Conservation (phyloP, 2,113 vertebrate genomes). For the Oreochromis spilurus region DNA sequence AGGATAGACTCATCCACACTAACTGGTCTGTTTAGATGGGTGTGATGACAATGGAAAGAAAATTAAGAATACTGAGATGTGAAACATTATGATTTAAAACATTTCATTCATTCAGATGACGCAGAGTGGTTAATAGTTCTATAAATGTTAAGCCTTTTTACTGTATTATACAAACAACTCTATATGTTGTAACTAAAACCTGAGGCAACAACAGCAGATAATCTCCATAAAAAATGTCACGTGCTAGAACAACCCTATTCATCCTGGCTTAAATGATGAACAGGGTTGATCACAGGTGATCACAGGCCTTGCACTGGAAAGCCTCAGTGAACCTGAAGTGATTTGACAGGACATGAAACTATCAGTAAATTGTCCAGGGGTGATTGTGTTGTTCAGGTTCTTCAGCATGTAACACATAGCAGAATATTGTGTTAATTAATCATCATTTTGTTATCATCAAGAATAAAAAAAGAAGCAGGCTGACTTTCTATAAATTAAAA, state of each 20-base stretch:
- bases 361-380: fast-evolving
- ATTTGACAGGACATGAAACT: neutral
- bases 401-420: neutral
- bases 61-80: neutral
- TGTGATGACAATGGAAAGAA: neutral
- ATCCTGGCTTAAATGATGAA: neutral
- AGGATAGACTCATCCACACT: neutral
- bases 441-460: neutral
- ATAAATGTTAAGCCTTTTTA: neutral
- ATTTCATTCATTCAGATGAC: neutral
- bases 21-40: neutral
- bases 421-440: neutral
- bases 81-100: neutral
- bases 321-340: neutral
- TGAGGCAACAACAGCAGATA: neutral
- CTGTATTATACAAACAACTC: no score
- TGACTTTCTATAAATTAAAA: neutral
- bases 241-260: neutral
- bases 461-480: neutral
- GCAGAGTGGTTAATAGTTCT: neutral
- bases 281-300: neutral
- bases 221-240: neutral
- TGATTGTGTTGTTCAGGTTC: neutral
- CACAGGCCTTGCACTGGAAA: fast-evolving
- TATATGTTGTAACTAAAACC: neutral